Evolutionary conservation across 2,888 invertebrate genomes (phyloP).

Genomic region (Agrotis clavis): DNA sequence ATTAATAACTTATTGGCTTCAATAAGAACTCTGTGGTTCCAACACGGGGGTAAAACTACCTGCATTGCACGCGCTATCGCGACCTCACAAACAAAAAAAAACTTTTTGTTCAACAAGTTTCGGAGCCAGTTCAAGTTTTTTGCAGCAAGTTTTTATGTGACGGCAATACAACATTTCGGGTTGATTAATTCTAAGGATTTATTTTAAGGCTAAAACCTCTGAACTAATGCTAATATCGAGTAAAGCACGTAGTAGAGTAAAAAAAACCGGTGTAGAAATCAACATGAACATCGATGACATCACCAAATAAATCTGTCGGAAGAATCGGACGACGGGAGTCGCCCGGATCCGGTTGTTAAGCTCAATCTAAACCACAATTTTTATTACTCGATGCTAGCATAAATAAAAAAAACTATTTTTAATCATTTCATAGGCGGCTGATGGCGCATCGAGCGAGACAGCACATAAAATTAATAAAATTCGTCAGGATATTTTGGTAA

Average conservation of each 20-base stretch:
- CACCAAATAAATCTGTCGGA: constrained; percentile 84
- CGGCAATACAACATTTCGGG: constrained; percentile 38
- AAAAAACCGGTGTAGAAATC: constrained; percentile 56
- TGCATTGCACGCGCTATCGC: constrained; percentile 68
- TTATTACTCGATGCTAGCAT: constrained; percentile 83
- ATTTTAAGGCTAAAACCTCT: constrained; percentile 21
- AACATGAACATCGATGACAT: constrained; percentile 84
- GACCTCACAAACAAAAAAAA: constrained; percentile 54
- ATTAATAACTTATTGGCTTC: constrained; percentile 44
- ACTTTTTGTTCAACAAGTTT: constrained; percentile 66
- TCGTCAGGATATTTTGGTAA: constrained; percentile 40
- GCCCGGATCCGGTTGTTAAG: constrained; percentile 88
- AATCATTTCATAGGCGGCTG: constrained; percentile 66
- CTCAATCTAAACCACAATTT: constrained; percentile 86
- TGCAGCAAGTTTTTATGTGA: constrained; percentile 51
- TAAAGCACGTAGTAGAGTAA: constrained; percentile 23
- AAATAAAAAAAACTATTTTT: constrained; percentile 74
- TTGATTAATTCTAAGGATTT: constrained; percentile 30
- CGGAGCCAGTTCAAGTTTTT: constrained; percentile 49
- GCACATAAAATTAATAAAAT: constrained; percentile 43
- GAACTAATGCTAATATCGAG: constrained; percentile 35
- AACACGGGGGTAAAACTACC: constrained; percentile 66
- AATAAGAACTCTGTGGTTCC: constrained; percentile 39
- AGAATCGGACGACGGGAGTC: constrained; percentile 78
- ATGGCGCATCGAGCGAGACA: constrained; percentile 34